Evolutionary conservation across 2,888 invertebrate genomes (phyloP), one percentile per base, ranked within the genome.

Genomic region (Ctena decussata): DNA sequence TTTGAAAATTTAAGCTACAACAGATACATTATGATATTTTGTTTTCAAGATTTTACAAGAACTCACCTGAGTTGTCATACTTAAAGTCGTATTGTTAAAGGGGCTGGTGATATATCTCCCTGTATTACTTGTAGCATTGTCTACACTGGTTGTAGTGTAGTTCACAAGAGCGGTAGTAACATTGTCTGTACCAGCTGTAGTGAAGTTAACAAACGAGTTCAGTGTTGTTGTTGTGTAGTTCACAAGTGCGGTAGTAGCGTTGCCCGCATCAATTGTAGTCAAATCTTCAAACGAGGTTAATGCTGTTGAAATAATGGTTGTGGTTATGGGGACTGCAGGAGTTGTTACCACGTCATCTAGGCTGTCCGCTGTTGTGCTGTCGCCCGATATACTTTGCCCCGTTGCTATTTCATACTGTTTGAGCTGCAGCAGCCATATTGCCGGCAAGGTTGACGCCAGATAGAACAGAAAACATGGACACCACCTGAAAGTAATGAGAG

Each of bases 401-500:
- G 35, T 30, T 21, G 65, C 35, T 18, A 35, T 1, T 12, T 82
- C 65, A 30, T 88, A 80, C 53, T 84, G 87, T 37, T 86, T 79
- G 24, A 92, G 71, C 82, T 91, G 91, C 65, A 92, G 90, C 60
- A 91, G 84, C 92, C 92, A 93, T 39, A 91, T 91, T 8, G 87
- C 86, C 21, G 91, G 94, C 73, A 91, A 84, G 70, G 89, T 93
- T 70, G 84, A 86, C 15, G 70, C 82, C 82, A 92, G 92, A 92
- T 85, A 92, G 74, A 91, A 79, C 75, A 92, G 65, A 71, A 93
- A 92, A 84, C 92, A 91, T 11, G 92, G 91, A 70, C 90, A 91
- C 80, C 92, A 87, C 91, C 93, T 93, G 81, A n/a, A 49, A 49
- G 5, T 49, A 49, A 21, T 21, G 21, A 49, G 15, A 11, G 41